Evolutionary conservation across 92 coral and sea anemone genomes (phyloP).

Genomic region (Ricordea florida): DNA sequence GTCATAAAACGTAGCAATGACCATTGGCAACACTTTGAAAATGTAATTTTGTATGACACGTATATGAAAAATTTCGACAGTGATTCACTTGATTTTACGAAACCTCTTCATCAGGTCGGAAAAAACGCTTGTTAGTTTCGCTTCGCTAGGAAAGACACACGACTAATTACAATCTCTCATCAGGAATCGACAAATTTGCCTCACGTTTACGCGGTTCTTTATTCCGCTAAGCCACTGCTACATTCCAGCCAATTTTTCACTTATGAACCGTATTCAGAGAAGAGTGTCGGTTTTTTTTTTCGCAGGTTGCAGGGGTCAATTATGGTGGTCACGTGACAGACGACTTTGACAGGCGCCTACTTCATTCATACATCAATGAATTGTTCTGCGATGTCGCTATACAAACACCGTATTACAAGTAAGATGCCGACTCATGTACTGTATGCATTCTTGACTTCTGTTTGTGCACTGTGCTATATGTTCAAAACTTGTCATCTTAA

Average conservation of each 20-base stretch:
- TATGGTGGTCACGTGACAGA: conserved; percentile 99
- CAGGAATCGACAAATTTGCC: background rate
- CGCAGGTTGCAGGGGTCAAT: conserved; percentile 97
- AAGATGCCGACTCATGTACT: background rate
- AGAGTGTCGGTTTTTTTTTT: background rate
- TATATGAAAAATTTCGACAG: no score
- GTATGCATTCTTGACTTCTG: background rate
- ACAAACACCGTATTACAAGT: conserved; percentile 93
- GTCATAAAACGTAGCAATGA: no score
- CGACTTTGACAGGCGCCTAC: conserved; percentile 95
- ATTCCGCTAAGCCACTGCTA: no score
- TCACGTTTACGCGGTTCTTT: background rate
- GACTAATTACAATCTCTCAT: no score
- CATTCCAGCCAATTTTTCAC: background rate
- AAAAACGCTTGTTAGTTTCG: no score
- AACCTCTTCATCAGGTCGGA: no score
- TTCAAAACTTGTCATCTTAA: no score
- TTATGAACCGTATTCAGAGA: background rate
- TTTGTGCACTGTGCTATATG: no score
- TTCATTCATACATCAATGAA: conserved; percentile 95
- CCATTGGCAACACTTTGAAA: no score
- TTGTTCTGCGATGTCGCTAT: conserved; percentile 84
- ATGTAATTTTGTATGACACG: no score
- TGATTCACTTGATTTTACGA: no score
- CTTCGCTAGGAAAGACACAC: no score